Conservation (phyloP, 2,113 vertebrate genomes). For the Zosterops lateralis region DNA sequence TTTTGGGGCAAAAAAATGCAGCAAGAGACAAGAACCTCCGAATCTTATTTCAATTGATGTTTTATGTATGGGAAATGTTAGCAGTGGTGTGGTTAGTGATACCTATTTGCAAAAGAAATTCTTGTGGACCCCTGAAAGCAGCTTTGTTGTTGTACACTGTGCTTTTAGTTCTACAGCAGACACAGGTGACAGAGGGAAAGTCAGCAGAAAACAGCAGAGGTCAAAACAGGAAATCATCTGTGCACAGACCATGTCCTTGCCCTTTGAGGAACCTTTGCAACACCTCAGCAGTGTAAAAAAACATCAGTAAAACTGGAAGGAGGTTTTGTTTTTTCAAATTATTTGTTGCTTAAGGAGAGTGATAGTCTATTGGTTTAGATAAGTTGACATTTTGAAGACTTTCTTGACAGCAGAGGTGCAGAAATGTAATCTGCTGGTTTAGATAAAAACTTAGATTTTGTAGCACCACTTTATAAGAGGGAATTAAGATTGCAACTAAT, state of each 20-base stretch:
- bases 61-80: not conserved
- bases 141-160: not conserved
- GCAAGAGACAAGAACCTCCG: not conserved
- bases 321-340: not conserved
- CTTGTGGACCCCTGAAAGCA: not conserved
- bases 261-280: not conserved
- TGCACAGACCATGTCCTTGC: not conserved
- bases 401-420: not conserved
- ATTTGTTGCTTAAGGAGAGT: not conserved
- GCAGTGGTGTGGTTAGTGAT: not conserved
- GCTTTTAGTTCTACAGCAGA: not conserved
- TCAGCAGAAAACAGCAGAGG: not conserved
- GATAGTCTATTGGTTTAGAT: not conserved
- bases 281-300: not conserved
- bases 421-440: not conserved
- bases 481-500: not conserved
- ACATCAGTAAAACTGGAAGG: not conserved
- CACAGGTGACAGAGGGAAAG: not conserved
- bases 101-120: not conserved
- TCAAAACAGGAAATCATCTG: not conserved
- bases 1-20: not conserved
- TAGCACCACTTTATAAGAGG: not conserved
- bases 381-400: not conserved
- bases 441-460: not conserved
- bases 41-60: not conserved